Evolutionary conservation across 1,140 invertebrate species (phyloP).

Genomic region (Neuroterus valhalla): DNA sequence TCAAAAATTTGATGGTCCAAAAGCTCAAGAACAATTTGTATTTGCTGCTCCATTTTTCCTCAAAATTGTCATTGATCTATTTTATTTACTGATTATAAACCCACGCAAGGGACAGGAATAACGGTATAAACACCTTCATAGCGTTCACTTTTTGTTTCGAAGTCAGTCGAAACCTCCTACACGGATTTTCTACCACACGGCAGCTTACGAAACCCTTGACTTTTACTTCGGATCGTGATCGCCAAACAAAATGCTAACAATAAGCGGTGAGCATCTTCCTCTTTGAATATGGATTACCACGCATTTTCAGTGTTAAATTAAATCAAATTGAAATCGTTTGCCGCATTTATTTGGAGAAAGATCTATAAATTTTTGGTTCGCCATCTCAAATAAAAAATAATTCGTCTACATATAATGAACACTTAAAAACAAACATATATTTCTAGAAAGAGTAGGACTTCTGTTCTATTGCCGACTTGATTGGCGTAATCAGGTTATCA

Average conservation of each 20-base stretch:
- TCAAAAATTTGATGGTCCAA: not conserved
- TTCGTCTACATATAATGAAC: too few species aligned
- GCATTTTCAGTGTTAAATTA: too few species aligned
- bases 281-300: too few species aligned
- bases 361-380: too few species aligned
- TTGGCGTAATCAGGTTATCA: too few species aligned
- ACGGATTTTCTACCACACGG: constrained; percentile 43
- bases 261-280: not conserved
- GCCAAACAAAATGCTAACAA: constrained; percentile 25
- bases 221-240: constrained; percentile 52
- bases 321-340: too few species aligned
- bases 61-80: constrained; percentile 36
- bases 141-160: constrained; percentile 55
- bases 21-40: not conserved
- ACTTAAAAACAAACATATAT: too few species aligned
- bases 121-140: constrained; percentile 50
- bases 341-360: too few species aligned
- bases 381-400: too few species aligned
- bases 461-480: too few species aligned
- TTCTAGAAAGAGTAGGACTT: too few species aligned
- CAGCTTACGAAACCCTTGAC: constrained; percentile 37
- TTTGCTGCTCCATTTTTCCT: constrained; percentile 40
- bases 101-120: constrained; percentile 42
- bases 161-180: constrained; percentile 51
- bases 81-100: constrained; percentile 35